A percentile compares a stretch with the other conserved stretches of the same genome.
Evolutionary conservation across 2,113 vertebrate species (phyloP).

Genomic region (Pampusana beccarii): DNA sequence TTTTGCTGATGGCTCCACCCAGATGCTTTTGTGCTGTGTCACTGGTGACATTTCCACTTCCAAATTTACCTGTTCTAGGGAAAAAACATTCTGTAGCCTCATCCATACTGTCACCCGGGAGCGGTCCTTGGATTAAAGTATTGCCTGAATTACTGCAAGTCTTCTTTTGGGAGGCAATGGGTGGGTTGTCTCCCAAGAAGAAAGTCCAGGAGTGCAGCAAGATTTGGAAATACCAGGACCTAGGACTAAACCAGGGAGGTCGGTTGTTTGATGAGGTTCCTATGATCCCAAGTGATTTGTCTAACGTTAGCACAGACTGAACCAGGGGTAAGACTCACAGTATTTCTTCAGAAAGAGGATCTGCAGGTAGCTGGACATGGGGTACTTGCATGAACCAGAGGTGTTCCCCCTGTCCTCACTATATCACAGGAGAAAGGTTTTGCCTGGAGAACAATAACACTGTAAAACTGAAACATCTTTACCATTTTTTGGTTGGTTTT

Average conservation of each 20-base stretch:
- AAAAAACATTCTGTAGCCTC: not conserved
- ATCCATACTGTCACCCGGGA: not conserved
- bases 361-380: not conserved
- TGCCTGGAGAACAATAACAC: not conserved
- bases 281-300: rapidly evolving
- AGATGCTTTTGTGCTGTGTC: not conserved
- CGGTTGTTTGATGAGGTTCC: not conserved
- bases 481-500: not conserved
- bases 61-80: not conserved
- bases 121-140: not conserved
- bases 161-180: not conserved
- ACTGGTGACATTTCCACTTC: not conserved
- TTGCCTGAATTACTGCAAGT: not conserved
- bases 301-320: not conserved
- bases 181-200: not conserved
- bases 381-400: rapidly evolving
- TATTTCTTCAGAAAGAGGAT: not conserved
- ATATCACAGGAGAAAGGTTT: not conserved
- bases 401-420: not conserved
- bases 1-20: not conserved
- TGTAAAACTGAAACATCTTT: not conserved
- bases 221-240: not conserved
- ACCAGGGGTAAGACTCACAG: not conserved
- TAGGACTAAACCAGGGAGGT: not conserved
- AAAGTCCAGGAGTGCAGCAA: not conserved